Percentiles rank a stretch among this genome's conserved stretches.
Evolutionary conservation across 2,113 vertebrate species (phyloP).

Genomic region (Rhipidura dahli): DNA sequence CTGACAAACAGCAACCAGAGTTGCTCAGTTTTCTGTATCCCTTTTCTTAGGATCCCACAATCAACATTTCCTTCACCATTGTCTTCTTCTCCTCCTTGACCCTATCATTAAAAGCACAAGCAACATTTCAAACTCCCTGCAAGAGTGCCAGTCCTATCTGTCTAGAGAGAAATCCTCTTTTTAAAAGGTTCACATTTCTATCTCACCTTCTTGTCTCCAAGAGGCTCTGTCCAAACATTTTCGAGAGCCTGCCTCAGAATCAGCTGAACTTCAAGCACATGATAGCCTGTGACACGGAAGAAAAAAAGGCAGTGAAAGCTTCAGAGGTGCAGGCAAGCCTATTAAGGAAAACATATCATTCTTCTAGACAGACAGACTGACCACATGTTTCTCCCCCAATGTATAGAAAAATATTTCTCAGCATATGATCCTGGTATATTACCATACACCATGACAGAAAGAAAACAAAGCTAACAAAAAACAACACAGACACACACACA

Average conservation of each 20-base stretch:
- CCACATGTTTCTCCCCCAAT: neutral
- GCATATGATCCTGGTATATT: neutral
- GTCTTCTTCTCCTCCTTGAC: neutral
- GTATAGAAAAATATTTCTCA: neutral
- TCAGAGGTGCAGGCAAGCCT: neutral
- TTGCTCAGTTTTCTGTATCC: neutral
- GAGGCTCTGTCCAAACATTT: conserved; percentile 70
- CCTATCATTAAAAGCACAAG: neutral
- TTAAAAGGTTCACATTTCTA: neutral
- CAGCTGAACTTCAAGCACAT: conserved; percentile 68
- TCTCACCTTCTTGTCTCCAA: conserved; percentile 62
- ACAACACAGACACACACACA: neutral
- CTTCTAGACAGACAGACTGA: neutral
- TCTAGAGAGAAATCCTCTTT: neutral
- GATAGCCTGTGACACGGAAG: conserved; percentile 30
- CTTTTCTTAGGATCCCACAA: neutral
- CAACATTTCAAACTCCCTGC: neutral
- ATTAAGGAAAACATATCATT: neutral
- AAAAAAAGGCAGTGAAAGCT: neutral
- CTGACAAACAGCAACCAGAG: neutral
- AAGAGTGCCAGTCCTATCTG: neutral
- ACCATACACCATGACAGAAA: neutral
- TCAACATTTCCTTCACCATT: neutral
- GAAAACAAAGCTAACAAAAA: neutral
- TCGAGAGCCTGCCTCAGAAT: conserved; percentile 69